These are phyloP conservation scores for Diglossa cyanea DNA, from an alignment of 2,797 vertebrate species.

Conservation along the genomic window DNA sequence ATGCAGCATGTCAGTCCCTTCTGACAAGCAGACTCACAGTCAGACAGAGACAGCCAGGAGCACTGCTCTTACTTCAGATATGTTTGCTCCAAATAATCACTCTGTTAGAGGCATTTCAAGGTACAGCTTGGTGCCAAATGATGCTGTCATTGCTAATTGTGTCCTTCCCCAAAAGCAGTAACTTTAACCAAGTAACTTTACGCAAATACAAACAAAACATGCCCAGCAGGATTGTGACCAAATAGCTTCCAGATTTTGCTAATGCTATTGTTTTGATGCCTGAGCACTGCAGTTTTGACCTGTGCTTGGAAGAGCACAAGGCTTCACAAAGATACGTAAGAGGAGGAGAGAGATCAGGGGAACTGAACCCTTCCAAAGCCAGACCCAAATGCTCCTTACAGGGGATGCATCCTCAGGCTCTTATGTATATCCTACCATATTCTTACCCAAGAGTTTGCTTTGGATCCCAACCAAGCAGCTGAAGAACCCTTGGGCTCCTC, in stretches of 20 bases:
- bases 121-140: neutral
- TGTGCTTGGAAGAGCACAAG: neutral
- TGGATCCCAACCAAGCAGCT: neutral
- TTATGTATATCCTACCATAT: rapidly evolving
- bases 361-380: neutral
- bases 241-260: neutral
- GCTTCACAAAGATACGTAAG: neutral
- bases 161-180: neutral
- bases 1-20: neutral
- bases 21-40: neutral
- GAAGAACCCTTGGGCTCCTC: neutral
- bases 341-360: neutral
- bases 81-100: neutral
- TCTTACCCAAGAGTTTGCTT: neutral
- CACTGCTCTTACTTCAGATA: neutral
- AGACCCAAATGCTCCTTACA: rapidly evolving
- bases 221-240: neutral
- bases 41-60: neutral
- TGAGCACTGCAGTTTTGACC: neutral
- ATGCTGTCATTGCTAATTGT: neutral
- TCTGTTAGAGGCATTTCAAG: neutral
- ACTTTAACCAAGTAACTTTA: neutral
- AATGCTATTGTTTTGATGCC: neutral
- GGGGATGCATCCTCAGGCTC: neutral
- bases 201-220: neutral